These are phyloP conservation scores for Pantelozetes paolii DNA, from an alignment of 2,888 invertebrate genomes.

Conservation along the genomic window DNA sequence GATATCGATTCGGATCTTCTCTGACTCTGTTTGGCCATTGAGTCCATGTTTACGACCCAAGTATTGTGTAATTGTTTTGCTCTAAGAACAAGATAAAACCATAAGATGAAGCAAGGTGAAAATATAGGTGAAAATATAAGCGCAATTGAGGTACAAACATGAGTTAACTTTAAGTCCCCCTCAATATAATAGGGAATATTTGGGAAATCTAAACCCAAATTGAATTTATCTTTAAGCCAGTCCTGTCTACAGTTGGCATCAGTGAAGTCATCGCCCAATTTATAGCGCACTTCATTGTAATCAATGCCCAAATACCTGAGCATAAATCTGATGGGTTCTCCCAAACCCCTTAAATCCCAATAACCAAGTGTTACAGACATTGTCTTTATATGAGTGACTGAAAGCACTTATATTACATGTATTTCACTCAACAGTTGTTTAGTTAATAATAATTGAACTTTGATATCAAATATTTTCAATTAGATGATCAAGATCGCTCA, in stretches of 20 bases:
- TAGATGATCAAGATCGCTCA: no score
- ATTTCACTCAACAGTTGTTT: no score
- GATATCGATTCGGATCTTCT: neutral
- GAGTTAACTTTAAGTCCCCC: constrained; percentile 52
- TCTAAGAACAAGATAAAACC: constrained; percentile 17
- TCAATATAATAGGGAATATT: constrained; percentile 54
- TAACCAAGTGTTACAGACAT: constrained; percentile 43
- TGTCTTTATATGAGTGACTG: no score
- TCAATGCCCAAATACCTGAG: constrained; percentile 54
- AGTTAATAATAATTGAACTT: no score
- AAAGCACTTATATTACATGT: no score
- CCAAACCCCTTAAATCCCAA: constrained; percentile 47
- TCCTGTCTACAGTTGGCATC: neutral
- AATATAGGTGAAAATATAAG: neutral
- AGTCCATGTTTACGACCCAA: constrained; percentile 46
- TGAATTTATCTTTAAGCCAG: constrained; percentile 53
- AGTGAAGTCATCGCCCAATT: constrained; percentile 51
- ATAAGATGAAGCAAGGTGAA: neutral
- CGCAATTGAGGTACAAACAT: neutral
- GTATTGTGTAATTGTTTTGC: constrained; percentile 46
- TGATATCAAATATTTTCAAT: no score
- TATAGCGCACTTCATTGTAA: constrained; percentile 55
- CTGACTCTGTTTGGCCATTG: constrained; percentile 40
- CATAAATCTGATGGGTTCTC: constrained; percentile 51
- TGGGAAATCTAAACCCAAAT: constrained; percentile 52